phyloP scores from a whole-genome alignment of 2,888 invertebrate species.

The Noctua janthe region DNA sequence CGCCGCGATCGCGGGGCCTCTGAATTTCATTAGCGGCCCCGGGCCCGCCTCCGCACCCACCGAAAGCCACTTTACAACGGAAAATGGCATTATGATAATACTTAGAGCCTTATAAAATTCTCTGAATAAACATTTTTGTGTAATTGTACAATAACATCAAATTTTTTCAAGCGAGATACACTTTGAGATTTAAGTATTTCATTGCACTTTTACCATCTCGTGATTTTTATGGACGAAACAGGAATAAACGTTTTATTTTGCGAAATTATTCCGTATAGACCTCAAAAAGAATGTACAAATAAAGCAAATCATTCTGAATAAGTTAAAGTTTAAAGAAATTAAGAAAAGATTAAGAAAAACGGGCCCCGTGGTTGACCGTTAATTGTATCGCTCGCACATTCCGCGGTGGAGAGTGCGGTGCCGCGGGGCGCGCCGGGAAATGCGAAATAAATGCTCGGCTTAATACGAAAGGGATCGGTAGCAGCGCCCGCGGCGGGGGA shows the following conservation, averaged over 20 bases:
- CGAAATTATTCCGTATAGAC: neutral
- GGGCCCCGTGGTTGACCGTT: constrained; percentile 81
- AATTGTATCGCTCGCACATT: constrained; percentile 82
- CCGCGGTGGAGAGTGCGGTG: constrained; percentile 76
- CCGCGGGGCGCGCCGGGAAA: constrained; percentile 85
- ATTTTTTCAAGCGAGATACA: constrained; percentile 70
- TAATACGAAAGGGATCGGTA: constrained; percentile 88
- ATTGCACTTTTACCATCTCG: constrained; percentile 63
- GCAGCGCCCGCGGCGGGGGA: constrained; percentile 86
- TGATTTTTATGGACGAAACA: constrained; percentile 26
- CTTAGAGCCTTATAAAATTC: constrained; percentile 88
- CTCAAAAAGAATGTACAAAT: neutral
- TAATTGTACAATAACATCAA: constrained; percentile 85
- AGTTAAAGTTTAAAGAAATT: constrained; percentile 10
- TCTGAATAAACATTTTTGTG: constrained; percentile 88
- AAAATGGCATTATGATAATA: constrained; percentile 90
- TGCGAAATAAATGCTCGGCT: constrained; percentile 90
- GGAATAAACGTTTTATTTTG: constrained; percentile 13
- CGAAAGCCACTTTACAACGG: constrained; percentile 89
- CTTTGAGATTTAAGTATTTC: constrained; percentile 69
- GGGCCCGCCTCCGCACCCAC: constrained; percentile 81
- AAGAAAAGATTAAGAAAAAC: constrained; percentile 68
- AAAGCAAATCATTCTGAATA: constrained; percentile 4
- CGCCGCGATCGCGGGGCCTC: constrained; percentile 77
- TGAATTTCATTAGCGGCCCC: constrained; percentile 89